Evolutionary conservation across 2,113 vertebrate species (phyloP), one percentile per base, ranked within the genome.

Genomic region (Emberiza fucata): DNA sequence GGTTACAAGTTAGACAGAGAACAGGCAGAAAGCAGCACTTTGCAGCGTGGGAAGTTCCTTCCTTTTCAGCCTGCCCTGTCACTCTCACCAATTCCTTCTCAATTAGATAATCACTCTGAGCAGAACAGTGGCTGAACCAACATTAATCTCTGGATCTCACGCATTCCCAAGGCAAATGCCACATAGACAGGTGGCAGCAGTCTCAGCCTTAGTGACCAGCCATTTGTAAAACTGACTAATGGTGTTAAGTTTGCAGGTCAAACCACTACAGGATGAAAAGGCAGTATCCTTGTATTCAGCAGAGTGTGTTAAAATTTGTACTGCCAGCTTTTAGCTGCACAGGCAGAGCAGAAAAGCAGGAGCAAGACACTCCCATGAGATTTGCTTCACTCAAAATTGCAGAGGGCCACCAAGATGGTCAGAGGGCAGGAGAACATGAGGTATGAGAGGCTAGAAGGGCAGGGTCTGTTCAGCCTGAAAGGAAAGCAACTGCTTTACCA

Each of bases 201-300:
- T 47, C 86, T 86, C 24, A 75, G 64, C 64, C 83, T 50, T 33
- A 78, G 76, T 12, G 72, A 96, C 76, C 77, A 94, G 80, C 14
- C 2, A 78, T 83, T 88, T 93, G 71, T 81, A 92, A 94, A 70
- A 81, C 71, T 90, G 88, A 94, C 71, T 90, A 57, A 90, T 31
- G 69, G 53, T 35, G 54, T 86, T 35, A 66, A 87, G 45, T 76
- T 39, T 60, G 61, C 72, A 86, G 80, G 76, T 88, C 86, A 92
- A 72, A 81, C 39, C 61, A 37, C 56, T 56, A 75, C 65, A 54
- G 45, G 48, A 88, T 82, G 71, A 93, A 92, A 90, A 77, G 35
- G 64, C 84, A 90, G 68, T 4, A 69, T 57, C 69, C 81, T 79
- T 50, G 76, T 64, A 81, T 57, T 88, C 88, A 96, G 45, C 60